These are phyloP conservation scores for Leptinotarsa defecta DNA, from an alignment of 1,140 invertebrate genomes.

Conservation along the genomic window DNA sequence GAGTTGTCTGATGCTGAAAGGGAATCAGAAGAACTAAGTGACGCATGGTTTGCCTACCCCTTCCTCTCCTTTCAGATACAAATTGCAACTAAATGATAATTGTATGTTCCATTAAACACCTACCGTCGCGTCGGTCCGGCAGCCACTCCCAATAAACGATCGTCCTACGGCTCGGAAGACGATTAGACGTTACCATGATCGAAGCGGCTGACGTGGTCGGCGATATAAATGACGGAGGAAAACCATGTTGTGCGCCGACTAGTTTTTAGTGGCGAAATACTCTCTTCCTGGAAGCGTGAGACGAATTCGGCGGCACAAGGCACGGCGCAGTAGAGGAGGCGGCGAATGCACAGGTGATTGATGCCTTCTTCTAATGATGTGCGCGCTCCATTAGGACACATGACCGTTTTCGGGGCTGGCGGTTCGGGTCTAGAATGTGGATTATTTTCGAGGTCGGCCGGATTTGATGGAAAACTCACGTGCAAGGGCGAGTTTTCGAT, in stretches of 20 bases:
- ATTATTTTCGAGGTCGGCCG: background rate
- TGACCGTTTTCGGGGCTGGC: background rate
- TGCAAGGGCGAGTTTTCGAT: background rate
- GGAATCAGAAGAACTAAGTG: too few species aligned
- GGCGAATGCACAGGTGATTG: slow-evolving; percentile 7
- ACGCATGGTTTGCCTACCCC: too few species aligned
- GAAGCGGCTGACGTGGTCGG: background rate
- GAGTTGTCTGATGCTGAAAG: too few species aligned
- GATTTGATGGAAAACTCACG: background rate
- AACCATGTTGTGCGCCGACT: background rate
- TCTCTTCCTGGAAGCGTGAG: background rate
- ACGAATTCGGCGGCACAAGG: slow-evolving; percentile 5
- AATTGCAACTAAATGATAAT: too few species aligned
- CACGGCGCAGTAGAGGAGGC: slow-evolving; percentile 5
- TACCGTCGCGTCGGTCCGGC: too few species aligned
- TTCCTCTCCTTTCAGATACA: too few species aligned
- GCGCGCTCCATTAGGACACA: background rate
- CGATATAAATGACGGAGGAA: background rate
- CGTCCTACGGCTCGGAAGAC: background rate
- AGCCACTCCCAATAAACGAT: background rate
- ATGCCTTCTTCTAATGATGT: slow-evolving; percentile 15
- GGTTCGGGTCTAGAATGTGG: background rate
- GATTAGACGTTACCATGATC: background rate
- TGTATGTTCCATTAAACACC: too few species aligned
- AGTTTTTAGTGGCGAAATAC: background rate